These are phyloP conservation scores for Ammodytes marinus DNA, from an alignment of 2,113 vertebrate species.

Conservation along the genomic window DNA sequence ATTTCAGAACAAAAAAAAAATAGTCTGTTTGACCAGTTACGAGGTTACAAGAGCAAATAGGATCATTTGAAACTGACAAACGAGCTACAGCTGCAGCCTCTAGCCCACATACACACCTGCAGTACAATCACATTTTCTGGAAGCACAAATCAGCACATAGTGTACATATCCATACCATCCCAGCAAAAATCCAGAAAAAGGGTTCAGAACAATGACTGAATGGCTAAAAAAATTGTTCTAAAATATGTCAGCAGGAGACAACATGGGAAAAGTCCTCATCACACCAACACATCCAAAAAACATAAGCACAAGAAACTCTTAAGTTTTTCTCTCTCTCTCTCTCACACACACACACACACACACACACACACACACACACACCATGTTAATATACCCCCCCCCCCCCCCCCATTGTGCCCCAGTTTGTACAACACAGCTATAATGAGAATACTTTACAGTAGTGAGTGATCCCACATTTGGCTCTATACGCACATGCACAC, in stretches of 20 bases:
- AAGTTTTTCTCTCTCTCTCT: conserved; percentile 21
- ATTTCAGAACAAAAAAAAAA: neutral
- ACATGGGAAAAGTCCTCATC: conserved; percentile 43
- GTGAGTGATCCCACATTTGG: conserved; percentile 51
- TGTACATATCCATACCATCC: neutral
- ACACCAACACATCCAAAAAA: conserved; percentile 44
- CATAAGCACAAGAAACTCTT: conserved; percentile 32
- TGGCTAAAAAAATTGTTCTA: conserved; percentile 18
- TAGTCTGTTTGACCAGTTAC: neutral
- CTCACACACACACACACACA: conserved; percentile 18
- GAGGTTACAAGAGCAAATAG: neutral
- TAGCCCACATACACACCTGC: conserved; percentile 16
- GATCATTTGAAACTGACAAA: neutral
- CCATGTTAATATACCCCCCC: conserved; percentile 66
- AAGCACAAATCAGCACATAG: conserved; percentile 25
- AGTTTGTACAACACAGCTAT: conserved; percentile 68
- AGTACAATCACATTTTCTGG: neutral
- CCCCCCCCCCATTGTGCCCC: conserved; percentile 75
- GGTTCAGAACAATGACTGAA: neutral
- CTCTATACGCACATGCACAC: conserved; percentile 56
- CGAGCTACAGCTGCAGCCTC: conserved; percentile 5
- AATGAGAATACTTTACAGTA: conserved; percentile 63
- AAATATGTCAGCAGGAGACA: conserved; percentile 36
- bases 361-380: conserved; percentile 34
- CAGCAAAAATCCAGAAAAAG: neutral